Percentiles rank a stretch among this genome's conserved stretches.
phyloP scores from a whole-genome alignment of 2,113 vertebrate species.

The Petrocephalus microphthalmus region DNA sequence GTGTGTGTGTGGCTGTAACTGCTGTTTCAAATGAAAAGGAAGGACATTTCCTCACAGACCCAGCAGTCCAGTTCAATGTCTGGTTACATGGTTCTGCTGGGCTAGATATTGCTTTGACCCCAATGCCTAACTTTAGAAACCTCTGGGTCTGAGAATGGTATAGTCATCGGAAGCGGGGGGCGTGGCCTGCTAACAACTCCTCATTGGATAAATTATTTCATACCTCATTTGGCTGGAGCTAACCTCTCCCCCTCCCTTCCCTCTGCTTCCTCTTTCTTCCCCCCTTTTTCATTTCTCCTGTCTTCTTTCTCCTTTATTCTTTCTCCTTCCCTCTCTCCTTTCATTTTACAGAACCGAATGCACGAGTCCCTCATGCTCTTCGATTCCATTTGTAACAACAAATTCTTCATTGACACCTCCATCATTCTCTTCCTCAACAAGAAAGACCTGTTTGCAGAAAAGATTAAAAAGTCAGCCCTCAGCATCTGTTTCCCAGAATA shows the following conservation, averaged over 20 bases:
- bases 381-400: background rate
- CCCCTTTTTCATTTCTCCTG: background rate
- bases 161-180: background rate
- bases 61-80: background rate
- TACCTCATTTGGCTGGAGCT: background rate
- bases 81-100: background rate
- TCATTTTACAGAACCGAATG: background rate
- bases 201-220: background rate
- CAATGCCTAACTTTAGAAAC: background rate
- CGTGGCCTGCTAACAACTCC: background rate
- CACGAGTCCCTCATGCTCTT: background rate
- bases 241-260: background rate
- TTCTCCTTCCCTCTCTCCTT: background rate
- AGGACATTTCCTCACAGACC: background rate
- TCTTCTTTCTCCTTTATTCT: background rate
- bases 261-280: background rate
- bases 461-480: background rate
- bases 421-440: slow-evolving; percentile 2
- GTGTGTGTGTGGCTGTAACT: background rate
- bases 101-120: background rate
- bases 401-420: background rate
- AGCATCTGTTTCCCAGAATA: background rate
- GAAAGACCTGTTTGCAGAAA: background rate
- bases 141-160: background rate
- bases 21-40: background rate